phyloP scores from a whole-genome alignment of 2,797 vertebrate species.

The Myripristis jacobus region DNA sequence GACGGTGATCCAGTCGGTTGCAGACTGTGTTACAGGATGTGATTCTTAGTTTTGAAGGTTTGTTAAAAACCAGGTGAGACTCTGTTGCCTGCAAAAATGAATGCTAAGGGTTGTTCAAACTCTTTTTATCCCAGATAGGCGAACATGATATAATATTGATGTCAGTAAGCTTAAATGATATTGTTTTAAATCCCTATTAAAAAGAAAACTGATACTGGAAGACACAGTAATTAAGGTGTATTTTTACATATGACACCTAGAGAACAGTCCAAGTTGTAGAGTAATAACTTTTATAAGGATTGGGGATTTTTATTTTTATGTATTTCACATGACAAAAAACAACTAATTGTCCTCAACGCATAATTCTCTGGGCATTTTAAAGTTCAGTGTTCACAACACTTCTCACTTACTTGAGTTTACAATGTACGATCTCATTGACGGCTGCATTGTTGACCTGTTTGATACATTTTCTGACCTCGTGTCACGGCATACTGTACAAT shows the following conservation, averaged over 20 bases:
- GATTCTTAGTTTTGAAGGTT: constrained; percentile 45
- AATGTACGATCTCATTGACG: constrained; percentile 45
- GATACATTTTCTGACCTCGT: constrained; percentile 49
- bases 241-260: constrained; percentile 58
- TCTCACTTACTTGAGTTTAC: constrained; percentile 46
- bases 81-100: constrained; percentile 42
- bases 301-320: constrained; percentile 37
- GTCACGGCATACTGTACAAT: constrained; percentile 7
- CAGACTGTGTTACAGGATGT: constrained; percentile 48
- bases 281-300: constrained; percentile 28
- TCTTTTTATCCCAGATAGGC: constrained; percentile 50
- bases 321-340: constrained; percentile 23
- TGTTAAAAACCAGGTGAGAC: constrained; percentile 33
- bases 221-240: constrained; percentile 46
- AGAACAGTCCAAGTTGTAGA: constrained; percentile 2
- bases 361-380: constrained; percentile 52
- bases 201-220: constrained; percentile 56
- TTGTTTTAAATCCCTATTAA: constrained; percentile 73
- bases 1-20: constrained; percentile 66
- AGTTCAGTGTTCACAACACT: constrained; percentile 27
- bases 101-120: constrained; percentile 40
- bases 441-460: constrained; percentile 55
- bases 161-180: constrained; percentile 72
- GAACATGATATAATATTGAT: constrained; percentile 70
- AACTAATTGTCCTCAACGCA: constrained; percentile 32